Evolutionary conservation across 2,113 vertebrate genomes (phyloP).

Genomic region (Aphelocoma coerulescens): DNA sequence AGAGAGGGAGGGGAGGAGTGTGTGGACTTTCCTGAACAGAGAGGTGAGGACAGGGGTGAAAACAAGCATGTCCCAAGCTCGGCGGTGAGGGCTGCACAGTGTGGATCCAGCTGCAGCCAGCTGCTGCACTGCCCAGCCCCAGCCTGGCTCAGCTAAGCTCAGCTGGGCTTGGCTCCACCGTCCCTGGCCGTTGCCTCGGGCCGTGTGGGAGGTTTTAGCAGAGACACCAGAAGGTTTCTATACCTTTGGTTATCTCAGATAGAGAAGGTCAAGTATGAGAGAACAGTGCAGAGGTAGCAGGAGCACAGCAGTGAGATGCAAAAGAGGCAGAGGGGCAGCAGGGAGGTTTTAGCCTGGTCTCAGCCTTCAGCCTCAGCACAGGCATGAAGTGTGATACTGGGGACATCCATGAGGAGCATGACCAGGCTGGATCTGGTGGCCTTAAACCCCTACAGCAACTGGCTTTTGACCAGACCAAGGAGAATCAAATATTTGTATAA

Average conservation of each 20-base stretch:
- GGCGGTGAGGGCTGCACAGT: accelerated
- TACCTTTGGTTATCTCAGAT: background rate
- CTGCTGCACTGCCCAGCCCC: background rate
- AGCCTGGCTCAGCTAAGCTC: background rate
- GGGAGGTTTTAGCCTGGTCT: background rate
- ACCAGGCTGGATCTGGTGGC: background rate
- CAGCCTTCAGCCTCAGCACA: background rate
- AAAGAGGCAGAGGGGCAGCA: background rate
- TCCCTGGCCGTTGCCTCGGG: background rate
- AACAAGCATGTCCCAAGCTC: background rate
- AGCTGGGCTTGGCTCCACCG: accelerated
- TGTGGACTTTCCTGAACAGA: background rate
- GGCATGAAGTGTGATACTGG: too few relatives aligned
- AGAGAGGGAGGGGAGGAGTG: background rate
- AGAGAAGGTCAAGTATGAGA: background rate
- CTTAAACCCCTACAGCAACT: background rate
- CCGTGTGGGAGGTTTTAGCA: background rate
- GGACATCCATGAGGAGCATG: background rate
- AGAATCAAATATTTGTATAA: background rate
- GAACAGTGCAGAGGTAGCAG: background rate
- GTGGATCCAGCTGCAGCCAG: constrained; percentile 21
- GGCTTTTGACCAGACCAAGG: background rate
- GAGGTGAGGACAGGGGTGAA: background rate
- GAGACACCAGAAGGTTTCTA: background rate
- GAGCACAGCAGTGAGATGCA: background rate